These are phyloP conservation scores for Carassius gibelio DNA, from an alignment of 2,113 vertebrate genomes.

Conservation along the genomic window DNA sequence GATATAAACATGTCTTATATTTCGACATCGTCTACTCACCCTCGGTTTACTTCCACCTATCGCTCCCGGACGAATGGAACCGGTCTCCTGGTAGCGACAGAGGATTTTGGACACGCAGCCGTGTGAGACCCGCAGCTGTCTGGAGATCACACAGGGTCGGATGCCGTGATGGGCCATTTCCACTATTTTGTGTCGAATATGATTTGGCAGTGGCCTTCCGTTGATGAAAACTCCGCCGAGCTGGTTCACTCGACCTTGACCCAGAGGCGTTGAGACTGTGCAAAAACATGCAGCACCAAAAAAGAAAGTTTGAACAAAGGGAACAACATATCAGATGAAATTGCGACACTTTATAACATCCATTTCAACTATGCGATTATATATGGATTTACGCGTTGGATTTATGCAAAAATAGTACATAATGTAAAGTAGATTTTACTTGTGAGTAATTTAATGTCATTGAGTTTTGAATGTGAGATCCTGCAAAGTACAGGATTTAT, in stretches of 20 bases:
- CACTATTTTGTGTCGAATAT: constrained; percentile 98
- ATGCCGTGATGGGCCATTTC: constrained; percentile 99
- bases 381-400: background rate
- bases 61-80: constrained; percentile 95
- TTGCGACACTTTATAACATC: background rate
- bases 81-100: constrained; percentile 97
- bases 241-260: constrained; percentile 97
- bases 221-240: constrained; percentile 99
- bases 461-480: background rate
- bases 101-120: constrained; percentile 99
- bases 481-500: background rate
- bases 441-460: background rate
- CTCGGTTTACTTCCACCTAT: constrained; percentile 98
- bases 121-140: constrained; percentile 94
- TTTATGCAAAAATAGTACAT: background rate
- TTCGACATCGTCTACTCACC: constrained; percentile 81
- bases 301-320: constrained; percentile 1
- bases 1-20: background rate
- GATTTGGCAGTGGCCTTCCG: constrained; percentile 93
- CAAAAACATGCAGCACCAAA: constrained; percentile 58
- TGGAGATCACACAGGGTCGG: constrained; percentile 96
- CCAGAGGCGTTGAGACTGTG: constrained; percentile 97
- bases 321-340: background rate
- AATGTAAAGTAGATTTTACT: background rate
- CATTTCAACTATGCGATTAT: background rate